Evolutionary conservation across 2,113 vertebrate genomes (phyloP), one percentile per base, ranked within the genome.

Genomic region (Mesoclemmys tuberculata): DNA sequence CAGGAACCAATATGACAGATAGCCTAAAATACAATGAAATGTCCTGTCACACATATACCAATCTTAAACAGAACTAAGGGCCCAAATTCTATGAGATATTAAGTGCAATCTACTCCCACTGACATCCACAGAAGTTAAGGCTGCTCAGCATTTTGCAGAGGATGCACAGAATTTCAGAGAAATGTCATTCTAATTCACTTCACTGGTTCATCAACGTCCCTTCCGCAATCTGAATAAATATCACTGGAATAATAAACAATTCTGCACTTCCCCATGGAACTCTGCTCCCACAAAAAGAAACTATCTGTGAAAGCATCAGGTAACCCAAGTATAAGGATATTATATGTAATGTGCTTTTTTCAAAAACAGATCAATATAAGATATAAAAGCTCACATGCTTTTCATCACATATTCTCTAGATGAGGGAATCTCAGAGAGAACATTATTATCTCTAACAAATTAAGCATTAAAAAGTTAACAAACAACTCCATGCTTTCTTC

Each of bases 311-410:
- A 90, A 24, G 6, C 3, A 87, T 11, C 74, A 92, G 87, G 35
- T 3, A 9, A 16, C 49, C 46, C 54, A 74, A 74, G 44, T 13
- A 78, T 2, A 13, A 1, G 85, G 48, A 55, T 27, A 27, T 1
- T 41, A 52, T 0, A 0, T 4, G 61, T 2, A 2, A 0, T 77
- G 41, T 29, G 3, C 41, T 22, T 8, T 85, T 90, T 89, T 61
- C 51, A 87, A 74, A 14, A 7, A 46, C 0, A 91, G 44, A 82
- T 29, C 64, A 29, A 74, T 35, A 31, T 0, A 64, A 11, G 29
- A 80, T 26, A 89, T 2, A 11, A 84, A 84, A 84, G 87, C 31
- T 55, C 87, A 27, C 46, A 93, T 26, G 2, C 1, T 82, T 77
- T 46, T 77, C 41, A 24, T 44, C n/a, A 77, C 12, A 13, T 77